Base-by-base conservation (phyloP, 1,140 invertebrate genomes). In the Diachasmimorpha longicaudata region DNA sequence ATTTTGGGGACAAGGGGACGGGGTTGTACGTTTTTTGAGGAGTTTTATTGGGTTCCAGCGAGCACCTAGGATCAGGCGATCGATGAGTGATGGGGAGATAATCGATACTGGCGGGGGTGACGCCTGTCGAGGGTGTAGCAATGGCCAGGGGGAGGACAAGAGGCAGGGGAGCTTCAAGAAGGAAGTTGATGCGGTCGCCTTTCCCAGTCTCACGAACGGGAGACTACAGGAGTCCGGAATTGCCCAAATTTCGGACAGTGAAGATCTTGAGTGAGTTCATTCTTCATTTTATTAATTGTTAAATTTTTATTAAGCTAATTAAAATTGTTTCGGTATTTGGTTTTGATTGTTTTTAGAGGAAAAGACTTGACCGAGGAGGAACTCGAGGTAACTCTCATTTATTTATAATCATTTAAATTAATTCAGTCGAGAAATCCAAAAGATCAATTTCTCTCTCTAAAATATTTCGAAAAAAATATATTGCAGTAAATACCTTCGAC, bases 161-260 rank as follows among this genome's bases (percentile, higher is more conserved):
- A 21, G 25, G 14, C 74, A 79, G 70, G 48, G 48, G 16, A n/a
- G 44, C 0, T 36, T 72, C 9, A 74, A 79, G 4, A 74, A 79
- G 5, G 76, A 79, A 23, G 75, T 78, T 21, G 52, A 78, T 46
- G 69, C 75, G 11, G 79, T 52, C 4, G 75, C 80, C 25, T 89
- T 89, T 75, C 87, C 87, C 3, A 86, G 84, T 72, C 78, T 87
- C 19, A 78, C 80, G 0, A 84, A 87, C 39, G 23, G 46, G 25
- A 82, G 75, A 31, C 68, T 87, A 6, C 78, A 83, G 66, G 74
- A 80, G 70, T 82, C 81, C 1, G 85, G 83, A n/a, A 80, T 88
- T 21, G 78, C 82, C 2, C 85, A 74, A 75, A 74, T 79, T 8
- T 58, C 80, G 0, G 83, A 85, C 19, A 75, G 73, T 14, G 82